Evolutionary conservation across 2,113 vertebrate genomes (phyloP).

Genomic region (Psephotus haematonotus): DNA sequence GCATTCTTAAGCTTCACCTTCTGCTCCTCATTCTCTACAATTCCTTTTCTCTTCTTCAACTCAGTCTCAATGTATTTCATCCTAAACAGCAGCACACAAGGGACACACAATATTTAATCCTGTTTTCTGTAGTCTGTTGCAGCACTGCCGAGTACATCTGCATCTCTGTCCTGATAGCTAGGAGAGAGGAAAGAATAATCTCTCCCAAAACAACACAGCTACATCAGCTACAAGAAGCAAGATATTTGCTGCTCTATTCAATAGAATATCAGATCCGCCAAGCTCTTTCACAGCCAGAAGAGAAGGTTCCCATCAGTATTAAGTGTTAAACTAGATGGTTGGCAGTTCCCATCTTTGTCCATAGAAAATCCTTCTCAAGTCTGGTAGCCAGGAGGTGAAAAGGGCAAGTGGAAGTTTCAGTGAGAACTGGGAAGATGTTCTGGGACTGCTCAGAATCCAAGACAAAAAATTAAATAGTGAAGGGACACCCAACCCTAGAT

Average conservation of each 20-base stretch:
- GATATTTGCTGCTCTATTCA: neutral
- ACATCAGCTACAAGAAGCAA: neutral
- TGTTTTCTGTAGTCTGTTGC: neutral
- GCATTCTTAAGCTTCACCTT: conserved; percentile 93
- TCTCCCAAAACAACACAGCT: neutral
- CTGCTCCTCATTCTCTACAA: conserved; percentile 90
- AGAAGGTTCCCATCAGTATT: neutral
- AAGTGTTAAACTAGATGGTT: neutral
- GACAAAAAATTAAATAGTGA: neutral
- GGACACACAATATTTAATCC: neutral
- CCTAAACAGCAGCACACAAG: conserved; percentile 67
- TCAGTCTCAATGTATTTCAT: conserved; percentile 99
- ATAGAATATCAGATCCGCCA: neutral
- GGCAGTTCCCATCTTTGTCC: neutral
- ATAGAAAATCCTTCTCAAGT: neutral
- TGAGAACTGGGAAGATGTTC: neutral
- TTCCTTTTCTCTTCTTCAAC: conserved; percentile 94
- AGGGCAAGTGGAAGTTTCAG: neutral
- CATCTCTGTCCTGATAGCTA: neutral
- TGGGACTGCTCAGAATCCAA: neutral
- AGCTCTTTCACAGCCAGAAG: neutral
- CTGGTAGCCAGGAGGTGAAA: neutral
- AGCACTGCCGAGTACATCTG: neutral
- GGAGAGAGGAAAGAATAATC: neutral
- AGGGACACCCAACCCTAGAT: neutral